A percentile compares a stretch with the other conserved stretches of the same genome.
Conservation (phyloP, 2,888 invertebrate species). For the Laothoe populi region DNA sequence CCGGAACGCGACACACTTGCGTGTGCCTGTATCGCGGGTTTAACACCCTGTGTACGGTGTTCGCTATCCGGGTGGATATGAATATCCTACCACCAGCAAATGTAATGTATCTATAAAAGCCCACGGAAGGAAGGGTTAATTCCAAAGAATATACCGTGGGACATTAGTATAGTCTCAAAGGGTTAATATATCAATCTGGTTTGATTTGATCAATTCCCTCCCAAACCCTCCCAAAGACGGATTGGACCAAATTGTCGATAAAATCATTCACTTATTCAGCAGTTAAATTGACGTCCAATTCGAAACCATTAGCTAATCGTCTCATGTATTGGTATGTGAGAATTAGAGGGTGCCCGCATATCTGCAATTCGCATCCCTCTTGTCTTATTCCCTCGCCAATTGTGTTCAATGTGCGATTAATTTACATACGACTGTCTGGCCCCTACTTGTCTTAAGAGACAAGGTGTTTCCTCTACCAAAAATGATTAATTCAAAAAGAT, state of each 20-base stretch:
- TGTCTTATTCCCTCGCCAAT: constrained; percentile 47
- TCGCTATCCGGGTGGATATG: too few species aligned
- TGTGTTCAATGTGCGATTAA: constrained; percentile 56
- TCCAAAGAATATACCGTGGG: too few species aligned
- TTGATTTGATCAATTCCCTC: neutral
- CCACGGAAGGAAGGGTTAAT: too few species aligned
- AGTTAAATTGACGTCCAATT: constrained; percentile 78
- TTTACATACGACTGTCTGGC: constrained; percentile 56
- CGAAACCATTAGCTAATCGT: constrained; percentile 71
- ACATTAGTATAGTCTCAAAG: neutral
- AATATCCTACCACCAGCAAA: too few species aligned
- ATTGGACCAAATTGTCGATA: neutral
- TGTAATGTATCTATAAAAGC: too few species aligned
- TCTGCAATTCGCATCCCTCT: constrained; percentile 65
- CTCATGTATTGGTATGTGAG: constrained; percentile 49
- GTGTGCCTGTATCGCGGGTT: too few species aligned
- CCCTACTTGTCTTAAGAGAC: constrained; percentile 2
- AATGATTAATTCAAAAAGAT: neutral
- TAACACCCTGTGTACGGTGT: too few species aligned
- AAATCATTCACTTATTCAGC: constrained; percentile 20
- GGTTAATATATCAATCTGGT: neutral
- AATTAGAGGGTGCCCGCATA: constrained; percentile 72
- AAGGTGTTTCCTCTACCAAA: neutral
- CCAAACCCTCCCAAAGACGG: neutral
- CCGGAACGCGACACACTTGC: too few species aligned